Base-by-base conservation (phyloP, 2,113 vertebrate genomes). In the Triplophysa rosa region DNA sequence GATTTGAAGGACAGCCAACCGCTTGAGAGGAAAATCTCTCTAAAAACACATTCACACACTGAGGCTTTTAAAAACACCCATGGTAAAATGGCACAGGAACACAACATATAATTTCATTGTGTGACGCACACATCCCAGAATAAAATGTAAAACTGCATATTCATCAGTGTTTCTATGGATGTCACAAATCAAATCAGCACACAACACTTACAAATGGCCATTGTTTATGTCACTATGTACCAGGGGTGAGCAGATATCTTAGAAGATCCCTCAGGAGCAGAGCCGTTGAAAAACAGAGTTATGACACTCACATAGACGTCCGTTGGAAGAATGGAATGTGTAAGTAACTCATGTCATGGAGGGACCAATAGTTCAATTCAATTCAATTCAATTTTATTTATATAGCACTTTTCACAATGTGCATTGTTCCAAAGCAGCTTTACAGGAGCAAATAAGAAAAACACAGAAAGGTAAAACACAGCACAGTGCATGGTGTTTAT, bases 1-100 rank as follows among this genome's bases (percentile, higher is more conserved):
- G n/a, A 62, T 65, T 61, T 79, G 47, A 80, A 65, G 47, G 61
- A 61, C 67, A 56, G 11, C n/a, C 78, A 65, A 19, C 9, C 4
- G n/a, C 19, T 17, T 69, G n/a, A 70, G 67, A 62, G 61, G 16
- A 58, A 61, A 68, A 21, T 42, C 33, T 45, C 23, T 11, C 13
- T 74, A 21, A 58, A 56, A 21, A 58, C 54, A 21, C n/a, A 58
- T 58, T 58, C 8, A 58, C 8, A 58, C n/a, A 58, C 54, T 10
- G 19, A 58, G 13, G 49, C 54, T 58, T 58, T 21, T 58, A 2
- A 58, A n/a, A 58, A 58, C 54, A 58, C 19, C 7, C 3, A 58
- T 54, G 14, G 49, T 16, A 54, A 54, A 17, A 58, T 11, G 1
- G 23, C 14, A 69, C 9, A 16, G 26, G 13, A 33, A 71, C 8